phyloP scores from a whole-genome alignment of 2,888 invertebrate species.

The Aphrophora alni region DNA sequence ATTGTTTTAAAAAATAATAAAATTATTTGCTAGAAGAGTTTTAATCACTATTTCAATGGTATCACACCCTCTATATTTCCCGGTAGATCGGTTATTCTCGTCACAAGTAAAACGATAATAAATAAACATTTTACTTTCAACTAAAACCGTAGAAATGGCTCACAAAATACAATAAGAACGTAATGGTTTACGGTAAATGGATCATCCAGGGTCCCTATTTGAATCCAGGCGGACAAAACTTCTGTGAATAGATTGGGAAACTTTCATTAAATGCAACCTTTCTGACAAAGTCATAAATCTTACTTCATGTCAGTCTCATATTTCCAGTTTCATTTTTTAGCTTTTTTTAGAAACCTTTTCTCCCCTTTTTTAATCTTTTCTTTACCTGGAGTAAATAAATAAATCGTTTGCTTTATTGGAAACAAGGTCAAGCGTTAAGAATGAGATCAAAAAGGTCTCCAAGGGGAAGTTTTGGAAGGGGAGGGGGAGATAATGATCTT shows the following conservation, averaged over 20 bases:
- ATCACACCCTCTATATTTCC: too few species aligned
- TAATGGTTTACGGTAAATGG: not conserved
- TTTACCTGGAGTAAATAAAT: conserved; percentile 5
- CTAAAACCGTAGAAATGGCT: not conserved
- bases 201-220: not conserved
- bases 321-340: conserved; percentile 3
- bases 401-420: not conserved
- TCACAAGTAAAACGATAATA: too few species aligned
- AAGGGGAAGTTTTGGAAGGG: not conserved
- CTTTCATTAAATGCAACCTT: not conserved
- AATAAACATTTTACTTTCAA: not conserved
- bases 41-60: too few species aligned
- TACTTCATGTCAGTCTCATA: not conserved
- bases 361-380: not conserved
- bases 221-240: not conserved
- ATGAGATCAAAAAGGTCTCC: not conserved
- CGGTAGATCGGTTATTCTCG: too few species aligned
- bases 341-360: not conserved
- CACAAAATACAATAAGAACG: not conserved
- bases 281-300: not conserved
- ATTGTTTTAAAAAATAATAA: too few species aligned
- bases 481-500: not conserved
- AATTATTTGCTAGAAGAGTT: too few species aligned
- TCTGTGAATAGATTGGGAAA: not conserved
- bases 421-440: conserved; percentile 6